A percentile compares a stretch with the other conserved stretches of the same genome.
phyloP scores from a whole-genome alignment of 2,888 invertebrate genomes.

The Disparrhopalites patrizii region DNA sequence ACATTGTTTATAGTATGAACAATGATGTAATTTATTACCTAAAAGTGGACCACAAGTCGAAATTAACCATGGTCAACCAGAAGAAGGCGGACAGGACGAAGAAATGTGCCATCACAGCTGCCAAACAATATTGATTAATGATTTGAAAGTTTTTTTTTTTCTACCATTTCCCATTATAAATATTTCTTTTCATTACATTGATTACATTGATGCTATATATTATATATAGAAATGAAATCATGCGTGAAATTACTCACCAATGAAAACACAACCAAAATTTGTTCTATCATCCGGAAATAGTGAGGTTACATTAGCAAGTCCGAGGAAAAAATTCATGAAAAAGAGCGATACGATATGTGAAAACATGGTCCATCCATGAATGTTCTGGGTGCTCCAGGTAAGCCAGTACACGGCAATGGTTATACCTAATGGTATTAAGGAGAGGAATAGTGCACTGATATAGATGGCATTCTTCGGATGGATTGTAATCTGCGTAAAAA shows the following conservation, averaged over 20 bases:
- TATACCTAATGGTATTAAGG: conserved; percentile 24
- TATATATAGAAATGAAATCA: neutral
- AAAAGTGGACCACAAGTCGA: conserved; percentile 38
- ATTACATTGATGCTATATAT: neutral
- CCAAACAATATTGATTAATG: neutral
- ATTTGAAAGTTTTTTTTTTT: neutral
- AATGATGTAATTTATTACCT: conserved; percentile 11
- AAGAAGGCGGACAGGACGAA: conserved; percentile 36
- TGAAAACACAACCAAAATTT: neutral
- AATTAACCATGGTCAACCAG: conserved; percentile 39
- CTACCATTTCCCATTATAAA: no score
- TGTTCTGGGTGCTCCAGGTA: conserved; percentile 34
- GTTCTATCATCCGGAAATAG: neutral
- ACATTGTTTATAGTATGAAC: neutral
- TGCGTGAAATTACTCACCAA: neutral
- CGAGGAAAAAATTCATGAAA: conserved; percentile 10
- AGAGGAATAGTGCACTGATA: neutral
- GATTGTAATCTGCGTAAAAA: neutral
- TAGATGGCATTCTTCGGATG: neutral
- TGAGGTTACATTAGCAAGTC: neutral
- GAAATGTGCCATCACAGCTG: conserved; percentile 35
- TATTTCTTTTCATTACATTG: no score
- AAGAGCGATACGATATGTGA: conserved; percentile 30
- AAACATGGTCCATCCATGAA: conserved; percentile 38
- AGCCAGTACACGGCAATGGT: conserved; percentile 34